A percentile compares a stretch with the other conserved stretches of the same genome.
Conservation (phyloP, 2,888 invertebrate genomes). For the Acholoe squamosa region DNA sequence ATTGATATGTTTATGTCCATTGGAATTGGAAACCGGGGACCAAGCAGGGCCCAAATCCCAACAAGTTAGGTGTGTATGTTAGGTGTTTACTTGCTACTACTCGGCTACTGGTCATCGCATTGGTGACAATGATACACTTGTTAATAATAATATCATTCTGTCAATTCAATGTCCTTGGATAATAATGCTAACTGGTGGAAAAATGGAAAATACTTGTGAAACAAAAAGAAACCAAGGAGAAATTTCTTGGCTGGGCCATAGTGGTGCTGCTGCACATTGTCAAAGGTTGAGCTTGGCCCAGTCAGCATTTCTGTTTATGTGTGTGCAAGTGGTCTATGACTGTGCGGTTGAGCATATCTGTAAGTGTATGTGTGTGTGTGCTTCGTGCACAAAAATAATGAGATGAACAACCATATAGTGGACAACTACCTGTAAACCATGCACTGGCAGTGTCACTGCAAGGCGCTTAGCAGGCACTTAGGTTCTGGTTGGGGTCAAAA, state of each 20-base stretch:
- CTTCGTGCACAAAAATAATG: neutral
- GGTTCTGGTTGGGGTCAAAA: slow-evolving; percentile 15
- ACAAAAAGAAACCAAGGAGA: slow-evolving; percentile 14
- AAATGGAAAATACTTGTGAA: neutral
- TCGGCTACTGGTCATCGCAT: neutral
- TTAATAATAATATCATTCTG: neutral
- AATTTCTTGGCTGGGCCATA: neutral
- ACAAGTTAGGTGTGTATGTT: slow-evolving; percentile 50
- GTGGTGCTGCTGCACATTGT: neutral
- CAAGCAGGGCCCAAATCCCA: slow-evolving; percentile 51
- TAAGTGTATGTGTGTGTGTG: slow-evolving; percentile 22
- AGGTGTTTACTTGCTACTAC: slow-evolving; percentile 7
- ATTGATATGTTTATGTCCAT: slow-evolving; percentile 42
- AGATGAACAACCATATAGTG: neutral
- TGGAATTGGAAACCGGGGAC: slow-evolving; percentile 43
- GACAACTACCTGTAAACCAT: slow-evolving; percentile 23
- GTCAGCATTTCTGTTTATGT: neutral
- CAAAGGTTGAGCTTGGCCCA: neutral
- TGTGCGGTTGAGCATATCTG: neutral
- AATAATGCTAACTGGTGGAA: neutral
- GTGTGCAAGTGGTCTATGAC: neutral
- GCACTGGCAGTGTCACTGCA: slow-evolving; percentile 5
- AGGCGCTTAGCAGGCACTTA: neutral
- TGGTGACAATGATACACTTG: neutral
- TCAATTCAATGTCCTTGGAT: slow-evolving; percentile 40